Percentiles rank a stretch among this genome's conserved stretches.
Conservation (phyloP, 2,888 invertebrate genomes). For the Piscicola geometra region DNA sequence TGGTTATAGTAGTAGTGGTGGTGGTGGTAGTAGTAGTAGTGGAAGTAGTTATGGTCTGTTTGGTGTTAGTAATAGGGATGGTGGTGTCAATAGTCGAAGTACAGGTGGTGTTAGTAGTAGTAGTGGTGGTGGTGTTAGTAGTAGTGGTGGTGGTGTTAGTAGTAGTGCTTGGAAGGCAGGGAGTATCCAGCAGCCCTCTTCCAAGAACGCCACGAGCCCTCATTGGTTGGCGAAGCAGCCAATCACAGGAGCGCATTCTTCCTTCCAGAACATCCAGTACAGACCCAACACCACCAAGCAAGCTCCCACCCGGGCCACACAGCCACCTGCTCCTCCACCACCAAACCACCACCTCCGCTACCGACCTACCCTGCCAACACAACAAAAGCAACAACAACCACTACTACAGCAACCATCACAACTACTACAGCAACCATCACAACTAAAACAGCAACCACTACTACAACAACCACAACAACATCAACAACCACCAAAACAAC, state of each 20-base stretch:
- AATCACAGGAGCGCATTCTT: neutral
- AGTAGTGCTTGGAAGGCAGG: too few relatives aligned
- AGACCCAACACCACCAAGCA: neutral
- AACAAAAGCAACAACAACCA: neutral
- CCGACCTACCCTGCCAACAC: neutral
- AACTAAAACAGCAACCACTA: neutral
- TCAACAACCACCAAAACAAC: constrained; percentile 1
- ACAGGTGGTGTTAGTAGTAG: too few relatives aligned
- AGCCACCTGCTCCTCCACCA: neutral
- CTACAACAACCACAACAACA: neutral
- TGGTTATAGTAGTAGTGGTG: too few relatives aligned
- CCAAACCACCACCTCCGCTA: neutral
- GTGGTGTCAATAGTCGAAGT: too few relatives aligned
- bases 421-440: neutral
- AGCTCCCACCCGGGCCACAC: neutral
- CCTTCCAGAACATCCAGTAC: constrained; percentile 2
- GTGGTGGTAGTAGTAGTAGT: too few relatives aligned
- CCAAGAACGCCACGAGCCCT: too few relatives aligned
- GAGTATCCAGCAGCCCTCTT: too few relatives aligned
- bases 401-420: neutral
- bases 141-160: too few relatives aligned
- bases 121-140: too few relatives aligned
- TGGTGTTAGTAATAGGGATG: too few relatives aligned
- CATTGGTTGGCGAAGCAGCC: neutral
- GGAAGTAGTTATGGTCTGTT: too few relatives aligned